These are phyloP conservation scores for Nymphalis io DNA, from an alignment of 1,140 invertebrate genomes.

Conservation along the genomic window DNA sequence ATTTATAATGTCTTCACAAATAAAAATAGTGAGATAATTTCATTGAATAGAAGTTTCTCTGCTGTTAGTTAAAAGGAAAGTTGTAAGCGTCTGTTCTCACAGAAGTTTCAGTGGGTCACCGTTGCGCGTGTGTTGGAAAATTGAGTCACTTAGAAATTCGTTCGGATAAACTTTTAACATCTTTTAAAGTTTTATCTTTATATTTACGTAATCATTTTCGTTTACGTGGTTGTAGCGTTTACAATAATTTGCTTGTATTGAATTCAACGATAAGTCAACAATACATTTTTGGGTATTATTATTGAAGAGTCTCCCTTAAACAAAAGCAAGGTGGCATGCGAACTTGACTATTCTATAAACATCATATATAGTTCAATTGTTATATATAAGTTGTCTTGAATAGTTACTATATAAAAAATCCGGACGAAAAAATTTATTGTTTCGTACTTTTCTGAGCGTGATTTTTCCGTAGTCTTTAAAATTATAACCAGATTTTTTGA, in stretches of 20 bases:
- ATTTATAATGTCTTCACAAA: neutral
- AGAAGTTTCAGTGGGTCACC: constrained; percentile 13
- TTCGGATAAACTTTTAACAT: neutral
- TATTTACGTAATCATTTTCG: neutral
- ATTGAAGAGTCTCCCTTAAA: no score
- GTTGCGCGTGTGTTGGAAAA: constrained; percentile 12
- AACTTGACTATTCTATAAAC: no score
- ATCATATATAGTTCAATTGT: no score
- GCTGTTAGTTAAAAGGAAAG: constrained; percentile 24
- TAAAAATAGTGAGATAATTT: neutral
- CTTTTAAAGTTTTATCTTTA: neutral
- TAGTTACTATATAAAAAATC: no score
- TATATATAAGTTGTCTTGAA: no score
- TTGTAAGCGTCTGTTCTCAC: constrained; percentile 17
- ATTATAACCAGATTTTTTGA: no score
- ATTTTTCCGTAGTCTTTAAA: no score
- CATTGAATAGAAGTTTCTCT: neutral
- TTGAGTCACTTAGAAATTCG: constrained; percentile 14
- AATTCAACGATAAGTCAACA: no score
- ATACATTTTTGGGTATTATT: no score
- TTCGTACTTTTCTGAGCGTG: no score
- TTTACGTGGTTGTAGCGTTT: neutral
- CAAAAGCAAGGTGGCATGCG: no score
- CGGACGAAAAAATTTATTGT: no score
- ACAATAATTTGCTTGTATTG: neutral